These are phyloP conservation scores for Burhinus oedicnemus DNA, from an alignment of 2,113 vertebrate genomes.

Conservation along the genomic window DNA sequence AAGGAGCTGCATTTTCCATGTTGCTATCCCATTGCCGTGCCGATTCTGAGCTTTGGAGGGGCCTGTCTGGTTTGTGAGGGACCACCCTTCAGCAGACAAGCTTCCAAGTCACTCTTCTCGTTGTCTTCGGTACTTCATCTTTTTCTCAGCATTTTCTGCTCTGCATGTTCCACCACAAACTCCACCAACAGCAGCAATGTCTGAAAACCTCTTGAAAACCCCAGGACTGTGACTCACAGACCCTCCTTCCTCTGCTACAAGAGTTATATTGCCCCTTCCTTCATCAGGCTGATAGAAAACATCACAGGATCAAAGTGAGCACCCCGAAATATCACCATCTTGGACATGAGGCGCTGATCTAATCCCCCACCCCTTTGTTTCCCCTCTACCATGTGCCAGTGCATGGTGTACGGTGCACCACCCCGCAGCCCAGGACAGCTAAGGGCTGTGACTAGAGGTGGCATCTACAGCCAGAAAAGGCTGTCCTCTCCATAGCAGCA, in stretches of 20 bases:
- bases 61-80: not conserved
- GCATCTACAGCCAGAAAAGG: too few species aligned
- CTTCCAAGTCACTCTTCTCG: not conserved
- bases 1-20: not conserved
- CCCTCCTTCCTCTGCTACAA: not conserved
- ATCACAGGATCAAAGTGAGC: too few species aligned
- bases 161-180: not conserved
- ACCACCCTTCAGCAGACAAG: not conserved
- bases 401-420: too few species aligned
- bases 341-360: too few species aligned
- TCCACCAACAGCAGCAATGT: not conserved
- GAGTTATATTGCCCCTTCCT: not conserved
- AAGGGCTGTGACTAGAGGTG: too few species aligned
- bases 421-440: too few species aligned
- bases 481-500: too few species aligned
- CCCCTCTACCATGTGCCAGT: too few species aligned
- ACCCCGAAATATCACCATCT: too few species aligned
- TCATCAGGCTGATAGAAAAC: too few species aligned
- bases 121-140: not conserved
- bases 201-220: not conserved
- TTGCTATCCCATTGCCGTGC: fast-evolving
- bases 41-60: not conserved
- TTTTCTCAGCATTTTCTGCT: not conserved
- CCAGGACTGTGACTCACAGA: not conserved
- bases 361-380: too few species aligned